Percentiles rank a stretch among this genome's conserved stretches.
Conservation (phyloP, 2,888 invertebrate species). For the Crepidodera aurea region DNA sequence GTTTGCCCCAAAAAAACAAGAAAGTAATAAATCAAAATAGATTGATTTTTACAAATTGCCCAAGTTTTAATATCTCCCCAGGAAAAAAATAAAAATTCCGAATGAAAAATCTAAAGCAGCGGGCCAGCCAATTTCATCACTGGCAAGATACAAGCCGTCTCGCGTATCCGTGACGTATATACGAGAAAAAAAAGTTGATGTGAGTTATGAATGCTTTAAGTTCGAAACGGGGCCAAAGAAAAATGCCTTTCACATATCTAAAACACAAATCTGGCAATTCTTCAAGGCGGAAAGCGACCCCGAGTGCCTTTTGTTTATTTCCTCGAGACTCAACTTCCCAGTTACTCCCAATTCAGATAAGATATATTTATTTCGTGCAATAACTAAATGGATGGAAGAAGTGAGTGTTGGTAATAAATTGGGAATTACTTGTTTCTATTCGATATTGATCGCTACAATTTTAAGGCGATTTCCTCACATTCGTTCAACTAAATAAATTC, state of each 20-base stretch:
- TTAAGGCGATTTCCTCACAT: background rate
- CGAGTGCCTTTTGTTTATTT: conserved; percentile 40
- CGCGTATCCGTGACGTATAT: conserved; percentile 15
- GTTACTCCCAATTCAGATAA: conserved; percentile 20
- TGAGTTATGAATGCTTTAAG: conserved; percentile 51
- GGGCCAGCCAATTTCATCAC: conserved; percentile 12
- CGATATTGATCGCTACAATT: background rate
- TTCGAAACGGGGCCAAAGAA: conserved; percentile 48
- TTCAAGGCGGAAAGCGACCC: conserved; percentile 41
- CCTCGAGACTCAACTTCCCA: conserved; percentile 26
- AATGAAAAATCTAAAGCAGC: conserved; percentile 4
- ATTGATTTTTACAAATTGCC: background rate
- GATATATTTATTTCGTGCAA: conserved; percentile 43
- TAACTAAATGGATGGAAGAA: conserved; percentile 45
- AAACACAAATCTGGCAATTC: conserved; percentile 51
- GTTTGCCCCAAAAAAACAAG: too few species aligned
- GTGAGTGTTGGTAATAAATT: background rate
- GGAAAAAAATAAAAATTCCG: background rate
- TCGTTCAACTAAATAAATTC: too few species aligned
- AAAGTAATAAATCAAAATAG: background rate
- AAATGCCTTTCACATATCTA: conserved; percentile 48
- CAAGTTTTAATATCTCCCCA: background rate
- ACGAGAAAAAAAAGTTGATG: conserved; percentile 47
- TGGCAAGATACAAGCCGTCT: conserved; percentile 15
- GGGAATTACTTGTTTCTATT: background rate